Evolutionary conservation across 2,797 vertebrate genomes (phyloP).

Genomic region (Enteromius treurensis): DNA sequence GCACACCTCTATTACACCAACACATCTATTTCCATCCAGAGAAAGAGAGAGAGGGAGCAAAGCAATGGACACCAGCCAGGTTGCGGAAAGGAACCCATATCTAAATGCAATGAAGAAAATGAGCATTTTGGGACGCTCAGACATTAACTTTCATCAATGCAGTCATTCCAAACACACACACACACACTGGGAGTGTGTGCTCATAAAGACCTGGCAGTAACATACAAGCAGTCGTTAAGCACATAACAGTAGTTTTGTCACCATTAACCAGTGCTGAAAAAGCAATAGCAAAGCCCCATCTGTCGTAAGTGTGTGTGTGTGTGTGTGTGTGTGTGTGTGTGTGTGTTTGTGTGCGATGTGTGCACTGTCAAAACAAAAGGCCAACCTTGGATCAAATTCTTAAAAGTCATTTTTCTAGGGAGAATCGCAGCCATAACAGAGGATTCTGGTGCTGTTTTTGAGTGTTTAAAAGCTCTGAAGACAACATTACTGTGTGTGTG

Average conservation of each 20-base stretch:
- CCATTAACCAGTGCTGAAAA: slow-evolving; percentile 78
- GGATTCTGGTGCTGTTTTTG: slow-evolving; percentile 55
- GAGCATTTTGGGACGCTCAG: slow-evolving; percentile 73
- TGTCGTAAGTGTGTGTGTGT: slow-evolving; percentile 53
- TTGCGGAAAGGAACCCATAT: slow-evolving; percentile 28
- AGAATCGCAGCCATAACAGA: slow-evolving; percentile 63
- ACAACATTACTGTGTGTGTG: slow-evolving; percentile 21
- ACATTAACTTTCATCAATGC: slow-evolving; percentile 85
- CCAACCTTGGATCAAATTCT: slow-evolving; percentile 54
- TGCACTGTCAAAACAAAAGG: slow-evolving; percentile 45
- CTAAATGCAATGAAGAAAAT: slow-evolving; percentile 66
- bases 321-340: slow-evolving; percentile 14
- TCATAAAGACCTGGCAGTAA: slow-evolving; percentile 77
- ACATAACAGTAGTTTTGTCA: slow-evolving; percentile 82
- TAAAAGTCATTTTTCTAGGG: slow-evolving; percentile 46
- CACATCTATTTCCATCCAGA: slow-evolving; percentile 81
- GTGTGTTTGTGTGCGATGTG: slow-evolving; percentile 7
- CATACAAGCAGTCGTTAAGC: slow-evolving; percentile 75
- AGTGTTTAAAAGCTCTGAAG: slow-evolving; percentile 16
- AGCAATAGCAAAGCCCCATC: slow-evolving; percentile 66
- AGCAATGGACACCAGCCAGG: slow-evolving; percentile 49
- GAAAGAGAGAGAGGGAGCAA: slow-evolving; percentile 35
- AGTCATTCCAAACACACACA: slow-evolving; percentile 69
- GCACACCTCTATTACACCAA: slow-evolving; percentile 79
- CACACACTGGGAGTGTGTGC: slow-evolving; percentile 57